These are phyloP conservation scores for Montipora cactus DNA, from an alignment of 64 coral and sea anemone genomes.

Conservation along the genomic window DNA sequence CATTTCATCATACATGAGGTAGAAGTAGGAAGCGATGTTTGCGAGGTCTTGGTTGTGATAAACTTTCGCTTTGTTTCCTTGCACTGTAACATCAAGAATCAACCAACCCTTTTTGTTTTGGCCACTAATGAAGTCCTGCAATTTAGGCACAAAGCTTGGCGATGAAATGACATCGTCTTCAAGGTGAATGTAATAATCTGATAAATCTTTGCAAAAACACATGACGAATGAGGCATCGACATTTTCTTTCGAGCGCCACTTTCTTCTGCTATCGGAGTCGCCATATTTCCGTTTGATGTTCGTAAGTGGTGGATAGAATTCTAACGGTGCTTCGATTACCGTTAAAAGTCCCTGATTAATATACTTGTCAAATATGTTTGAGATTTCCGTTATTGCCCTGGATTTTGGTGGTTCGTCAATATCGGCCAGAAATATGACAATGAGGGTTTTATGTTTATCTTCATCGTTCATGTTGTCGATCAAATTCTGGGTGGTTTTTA, in stretches of 20 bases:
- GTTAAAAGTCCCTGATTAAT: constrained; percentile 24
- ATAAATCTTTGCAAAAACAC: constrained; percentile 42
- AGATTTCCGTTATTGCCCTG: background rate
- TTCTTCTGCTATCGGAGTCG: constrained; percentile 36
- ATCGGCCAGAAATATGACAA: constrained; percentile 50
- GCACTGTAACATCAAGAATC: constrained; percentile 27
- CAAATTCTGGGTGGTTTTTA: constrained; percentile 31
- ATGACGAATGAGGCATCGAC: constrained; percentile 61
- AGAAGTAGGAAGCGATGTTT: constrained; percentile 40
- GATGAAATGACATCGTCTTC: constrained; percentile 64
- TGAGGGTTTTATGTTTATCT: constrained; percentile 11
- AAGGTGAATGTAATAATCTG: constrained; percentile 71
- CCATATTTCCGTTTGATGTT: constrained; percentile 42
- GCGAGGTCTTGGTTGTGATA: constrained; percentile 4
- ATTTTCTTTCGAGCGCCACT: constrained; percentile 72
- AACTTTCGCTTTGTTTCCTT: constrained; percentile 59
- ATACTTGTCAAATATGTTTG: constrained; percentile 1
- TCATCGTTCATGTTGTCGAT: background rate
- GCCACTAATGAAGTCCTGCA: constrained; percentile 26
- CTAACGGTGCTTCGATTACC: constrained; percentile 29
- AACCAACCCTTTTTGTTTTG: constrained; percentile 11
- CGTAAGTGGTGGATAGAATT: constrained; percentile 53
- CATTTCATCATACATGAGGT: constrained; percentile 42
- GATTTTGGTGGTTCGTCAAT: background rate
- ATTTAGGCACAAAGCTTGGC: constrained; percentile 42